Percentiles rank a stretch among this genome's conserved stretches.
Conservation (phyloP, 2,797 vertebrate genomes). For the Takifugu ocellatus region DNA sequence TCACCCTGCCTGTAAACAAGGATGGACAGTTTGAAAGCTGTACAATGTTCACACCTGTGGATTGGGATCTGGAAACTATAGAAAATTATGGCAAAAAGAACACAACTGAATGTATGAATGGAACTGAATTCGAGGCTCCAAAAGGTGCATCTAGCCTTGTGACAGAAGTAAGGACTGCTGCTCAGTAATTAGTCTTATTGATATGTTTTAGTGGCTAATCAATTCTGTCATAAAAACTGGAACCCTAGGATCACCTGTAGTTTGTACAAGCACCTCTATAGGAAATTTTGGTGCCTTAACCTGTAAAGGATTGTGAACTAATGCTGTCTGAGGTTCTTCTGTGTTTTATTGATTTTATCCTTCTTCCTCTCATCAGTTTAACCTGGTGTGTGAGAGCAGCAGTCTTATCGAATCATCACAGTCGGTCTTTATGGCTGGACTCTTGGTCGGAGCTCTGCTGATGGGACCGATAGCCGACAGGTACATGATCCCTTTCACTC, state of each 20-base stretch:
- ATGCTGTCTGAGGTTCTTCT: neutral
- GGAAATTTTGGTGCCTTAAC: too few relatives aligned
- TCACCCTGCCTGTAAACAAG: slow-evolving; percentile 75
- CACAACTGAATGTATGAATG: slow-evolving; percentile 73
- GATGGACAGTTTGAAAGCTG: slow-evolving; percentile 78
- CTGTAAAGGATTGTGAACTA: too few relatives aligned
- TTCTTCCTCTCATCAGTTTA: slow-evolving; percentile 69
- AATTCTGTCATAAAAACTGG: too few relatives aligned
- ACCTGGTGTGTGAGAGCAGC: slow-evolving; percentile 81
- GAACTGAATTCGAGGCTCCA: slow-evolving; percentile 75
- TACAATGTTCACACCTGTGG: slow-evolving; percentile 80
- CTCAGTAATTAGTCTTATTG: neutral
- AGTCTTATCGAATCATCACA: slow-evolving; percentile 76
- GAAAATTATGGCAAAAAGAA: slow-evolving; percentile 72
- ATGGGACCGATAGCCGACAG: slow-evolving; percentile 84
- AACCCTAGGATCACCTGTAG: too few relatives aligned
- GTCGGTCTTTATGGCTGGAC: slow-evolving; percentile 84
- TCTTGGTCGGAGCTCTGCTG: slow-evolving; percentile 82
- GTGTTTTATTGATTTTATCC: neutral
- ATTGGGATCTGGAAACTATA: slow-evolving; percentile 74
- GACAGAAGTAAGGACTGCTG: slow-evolving; percentile 60
- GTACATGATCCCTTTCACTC: slow-evolving; percentile 52
- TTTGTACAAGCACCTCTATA: too few relatives aligned
- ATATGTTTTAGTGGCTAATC: slow-evolving; percentile 55
- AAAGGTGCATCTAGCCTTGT: slow-evolving; percentile 58